Evolutionary conservation across 2,113 vertebrate species (phyloP).

Genomic region (Oryzias woworae): DNA sequence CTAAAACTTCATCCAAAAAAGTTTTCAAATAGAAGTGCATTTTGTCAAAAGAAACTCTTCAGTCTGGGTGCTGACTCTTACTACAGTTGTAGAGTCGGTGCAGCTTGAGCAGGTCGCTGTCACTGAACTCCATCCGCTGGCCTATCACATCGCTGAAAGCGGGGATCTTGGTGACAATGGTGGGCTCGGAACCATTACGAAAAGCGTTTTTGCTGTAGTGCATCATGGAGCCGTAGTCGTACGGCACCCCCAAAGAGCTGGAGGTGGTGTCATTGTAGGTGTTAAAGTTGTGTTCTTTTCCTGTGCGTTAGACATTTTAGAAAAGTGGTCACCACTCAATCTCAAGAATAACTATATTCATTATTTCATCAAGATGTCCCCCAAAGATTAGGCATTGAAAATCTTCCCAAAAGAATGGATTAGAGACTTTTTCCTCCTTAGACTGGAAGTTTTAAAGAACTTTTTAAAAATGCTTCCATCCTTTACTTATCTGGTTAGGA

Average conservation of each 20-base stretch:
- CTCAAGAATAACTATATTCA: no score
- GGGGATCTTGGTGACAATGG: slow-evolving; percentile 87
- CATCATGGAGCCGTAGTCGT: slow-evolving; percentile 93
- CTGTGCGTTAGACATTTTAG: slow-evolving; percentile 24
- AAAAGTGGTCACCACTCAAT: neutral
- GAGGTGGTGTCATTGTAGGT: slow-evolving; percentile 79
- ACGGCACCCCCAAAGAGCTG: slow-evolving; percentile 84
- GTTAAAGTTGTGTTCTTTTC: slow-evolving; percentile 82
- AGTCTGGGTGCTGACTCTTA: slow-evolving; percentile 62
- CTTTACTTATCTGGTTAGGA: slow-evolving; percentile 21
- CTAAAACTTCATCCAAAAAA: no score
- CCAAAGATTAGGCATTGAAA: slow-evolving; percentile 7
- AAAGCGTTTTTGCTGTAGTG: slow-evolving; percentile 91
- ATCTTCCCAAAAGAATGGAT: no score
- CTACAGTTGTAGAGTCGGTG: slow-evolving; percentile 89
- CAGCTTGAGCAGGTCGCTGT: slow-evolving; percentile 86
- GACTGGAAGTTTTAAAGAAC: no score
- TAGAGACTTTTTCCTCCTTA: neutral
- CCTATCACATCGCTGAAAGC: slow-evolving; percentile 89
- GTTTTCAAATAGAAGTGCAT: no score
- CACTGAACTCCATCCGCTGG: slow-evolving; percentile 93
- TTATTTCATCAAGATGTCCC: neutral
- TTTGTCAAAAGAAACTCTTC: no score
- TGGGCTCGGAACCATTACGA: slow-evolving; percentile 79
- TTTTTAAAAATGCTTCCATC: neutral